These are phyloP conservation scores for Bacillus rossius DNA, from an alignment of 1,140 invertebrate species.

Conservation along the genomic window DNA sequence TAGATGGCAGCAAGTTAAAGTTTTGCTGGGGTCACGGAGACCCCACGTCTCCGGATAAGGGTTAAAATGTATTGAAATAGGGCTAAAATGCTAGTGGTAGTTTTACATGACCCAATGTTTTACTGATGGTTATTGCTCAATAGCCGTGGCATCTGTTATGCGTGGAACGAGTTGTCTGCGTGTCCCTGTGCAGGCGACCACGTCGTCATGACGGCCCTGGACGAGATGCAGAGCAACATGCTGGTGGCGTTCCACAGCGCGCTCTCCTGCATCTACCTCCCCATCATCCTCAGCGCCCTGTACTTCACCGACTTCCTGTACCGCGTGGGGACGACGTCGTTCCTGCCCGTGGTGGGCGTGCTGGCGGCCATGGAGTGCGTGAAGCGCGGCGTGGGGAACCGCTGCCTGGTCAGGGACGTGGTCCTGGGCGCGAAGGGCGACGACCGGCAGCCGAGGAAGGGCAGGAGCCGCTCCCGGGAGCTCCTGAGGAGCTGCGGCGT, in stretches of 20 bases:
- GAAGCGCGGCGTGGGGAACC: conserved; percentile 34
- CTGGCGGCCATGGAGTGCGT: conserved; percentile 38
- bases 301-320: conserved; percentile 39
- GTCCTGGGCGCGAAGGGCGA: conserved; percentile 25
- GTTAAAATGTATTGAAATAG: too few species aligned
- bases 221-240: not conserved
- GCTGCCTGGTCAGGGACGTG: conserved; percentile 28
- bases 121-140: too few species aligned
- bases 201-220: too few species aligned
- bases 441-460: conserved; percentile 25
- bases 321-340: conserved; percentile 39
- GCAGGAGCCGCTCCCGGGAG: conserved; percentile 28
- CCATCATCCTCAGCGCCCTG: conserved; percentile 37
- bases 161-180: too few species aligned
- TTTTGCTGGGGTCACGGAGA: too few species aligned
- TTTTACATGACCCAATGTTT: too few species aligned
- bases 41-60: too few species aligned
- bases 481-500: conserved; percentile 36
- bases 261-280: conserved; percentile 40
- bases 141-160: too few species aligned
- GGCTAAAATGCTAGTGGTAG: too few species aligned
- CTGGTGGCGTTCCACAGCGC: conserved; percentile 5
- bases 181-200: too few species aligned
- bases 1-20: too few species aligned
- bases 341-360: conserved; percentile 37